Conservation (phyloP, 2,888 invertebrate genomes). For the Drosophila aldrichi region DNA sequence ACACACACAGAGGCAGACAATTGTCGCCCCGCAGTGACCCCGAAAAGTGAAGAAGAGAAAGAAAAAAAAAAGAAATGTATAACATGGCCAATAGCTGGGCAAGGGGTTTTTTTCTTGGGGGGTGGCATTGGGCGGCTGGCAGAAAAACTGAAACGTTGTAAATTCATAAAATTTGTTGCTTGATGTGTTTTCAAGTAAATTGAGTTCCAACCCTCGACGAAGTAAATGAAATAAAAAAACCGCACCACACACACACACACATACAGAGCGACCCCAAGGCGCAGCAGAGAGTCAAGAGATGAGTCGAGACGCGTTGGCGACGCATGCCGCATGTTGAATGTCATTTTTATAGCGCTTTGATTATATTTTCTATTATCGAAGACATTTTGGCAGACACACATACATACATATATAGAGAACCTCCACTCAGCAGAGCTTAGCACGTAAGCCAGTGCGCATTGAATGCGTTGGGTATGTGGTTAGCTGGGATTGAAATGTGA, state of each 20-base stretch:
- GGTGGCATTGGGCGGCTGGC: constrained; percentile 1
- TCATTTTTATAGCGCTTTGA: constrained; percentile 81
- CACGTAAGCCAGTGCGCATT: constrained; percentile 41
- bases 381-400: constrained; percentile 67
- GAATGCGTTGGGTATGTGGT: constrained; percentile 8
- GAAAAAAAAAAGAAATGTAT: constrained; percentile 33
- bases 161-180: constrained; percentile 81
- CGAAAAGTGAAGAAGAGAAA: constrained; percentile 32
- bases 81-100: constrained; percentile 10
- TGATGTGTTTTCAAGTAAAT: constrained; percentile 82
- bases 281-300: constrained; percentile 6
- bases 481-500: constrained; percentile 43
- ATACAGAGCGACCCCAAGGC: constrained; percentile 18
- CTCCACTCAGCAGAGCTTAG: constrained; percentile 51
- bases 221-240: constrained; percentile 80
- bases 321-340: constrained; percentile 80
- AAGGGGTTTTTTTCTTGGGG: neutral
- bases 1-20: constrained; percentile 55
- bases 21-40: constrained; percentile 76
- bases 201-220: constrained; percentile 80
- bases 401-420: constrained; percentile 20
- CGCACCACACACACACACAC: constrained; percentile 49
- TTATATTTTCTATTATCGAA: constrained; percentile 81
- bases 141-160: constrained; percentile 76
- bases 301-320: constrained; percentile 70